Percentiles rank a stretch among this genome's conserved stretches.
Evolutionary conservation across 2,888 invertebrate genomes (phyloP).

Genomic region (Cryptocephalus primarius): DNA sequence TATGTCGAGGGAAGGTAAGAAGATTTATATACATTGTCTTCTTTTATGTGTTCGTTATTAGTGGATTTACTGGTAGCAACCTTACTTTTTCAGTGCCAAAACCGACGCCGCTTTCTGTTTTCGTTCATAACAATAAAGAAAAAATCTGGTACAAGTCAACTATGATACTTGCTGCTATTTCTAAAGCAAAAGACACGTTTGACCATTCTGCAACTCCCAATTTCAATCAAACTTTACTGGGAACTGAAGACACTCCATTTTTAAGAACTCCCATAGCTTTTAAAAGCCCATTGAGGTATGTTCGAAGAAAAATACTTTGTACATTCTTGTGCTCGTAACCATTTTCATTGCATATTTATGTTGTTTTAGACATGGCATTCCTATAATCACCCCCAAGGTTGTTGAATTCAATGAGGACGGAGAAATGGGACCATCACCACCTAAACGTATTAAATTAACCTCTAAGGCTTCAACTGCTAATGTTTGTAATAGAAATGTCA

Average conservation of each 20-base stretch:
- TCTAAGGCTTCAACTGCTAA: constrained; percentile 12
- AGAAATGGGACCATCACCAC: constrained; percentile 13
- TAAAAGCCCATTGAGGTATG: constrained; percentile 17
- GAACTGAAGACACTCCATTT: constrained; percentile 49
- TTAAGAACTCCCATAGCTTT: constrained; percentile 45
- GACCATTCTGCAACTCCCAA: constrained; percentile 30
- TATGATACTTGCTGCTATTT: constrained; percentile 38
- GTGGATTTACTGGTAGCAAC: background rate
- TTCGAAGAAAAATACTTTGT: background rate
- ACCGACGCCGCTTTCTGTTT: constrained; percentile 50
- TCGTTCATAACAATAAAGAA: constrained; percentile 36
- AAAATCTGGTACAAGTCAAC: constrained; percentile 37
- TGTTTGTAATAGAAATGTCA: constrained; percentile 5
- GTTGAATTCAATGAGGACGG: constrained; percentile 11
- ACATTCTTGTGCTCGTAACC: background rate
- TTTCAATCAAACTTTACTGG: constrained; percentile 33
- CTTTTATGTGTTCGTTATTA: background rate
- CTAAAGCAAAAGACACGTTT: constrained; percentile 41
- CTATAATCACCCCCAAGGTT: constrained; percentile 14
- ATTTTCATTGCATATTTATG: background rate
- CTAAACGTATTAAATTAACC: constrained; percentile 22
- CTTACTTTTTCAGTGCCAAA: constrained; percentile 34
- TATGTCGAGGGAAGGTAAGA: constrained; percentile 23
- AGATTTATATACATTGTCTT: background rate
- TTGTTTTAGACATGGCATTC: constrained; percentile 6